A percentile compares a stretch with the other conserved stretches of the same genome.
These are phyloP conservation scores for Furcula furcula DNA, from an alignment of 2,888 invertebrate species.

Conservation along the genomic window DNA sequence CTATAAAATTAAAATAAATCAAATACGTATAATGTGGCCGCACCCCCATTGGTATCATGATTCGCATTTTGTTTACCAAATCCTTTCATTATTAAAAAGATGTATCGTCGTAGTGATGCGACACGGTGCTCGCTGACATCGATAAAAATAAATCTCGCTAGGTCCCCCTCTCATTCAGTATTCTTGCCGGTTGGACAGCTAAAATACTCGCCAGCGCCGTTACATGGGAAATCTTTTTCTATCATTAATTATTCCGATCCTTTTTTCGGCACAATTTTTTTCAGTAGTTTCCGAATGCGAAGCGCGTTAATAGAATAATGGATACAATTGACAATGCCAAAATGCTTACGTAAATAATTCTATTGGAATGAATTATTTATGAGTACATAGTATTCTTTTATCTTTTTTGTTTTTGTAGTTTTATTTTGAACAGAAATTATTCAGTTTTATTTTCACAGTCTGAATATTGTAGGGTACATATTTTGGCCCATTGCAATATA, in stretches of 20 bases:
- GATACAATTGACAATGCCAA: slow-evolving; percentile 9
- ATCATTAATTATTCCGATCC: slow-evolving; percentile 52
- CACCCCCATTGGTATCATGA: slow-evolving; percentile 25
- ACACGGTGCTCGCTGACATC: slow-evolving; percentile 34
- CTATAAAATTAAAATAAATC: slow-evolving; percentile 29
- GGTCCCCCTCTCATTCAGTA: slow-evolving; percentile 34
- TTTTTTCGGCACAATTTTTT: slow-evolving; percentile 10
- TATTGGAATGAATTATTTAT: no score
- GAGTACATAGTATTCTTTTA: no score
- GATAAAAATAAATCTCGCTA: slow-evolving; percentile 42
- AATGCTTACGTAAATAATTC: background rate
- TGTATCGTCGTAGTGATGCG: slow-evolving; percentile 56
- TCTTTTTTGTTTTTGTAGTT: no score
- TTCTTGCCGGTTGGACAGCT: slow-evolving; percentile 43
- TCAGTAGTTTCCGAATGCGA: slow-evolving; percentile 20
- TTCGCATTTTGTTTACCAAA: slow-evolving; percentile 63
- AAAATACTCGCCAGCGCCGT: slow-evolving; percentile 27
- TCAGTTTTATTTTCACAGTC: no score
- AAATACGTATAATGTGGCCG: slow-evolving; percentile 20
- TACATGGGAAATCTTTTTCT: slow-evolving; percentile 60
- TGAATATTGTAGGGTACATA: no score
- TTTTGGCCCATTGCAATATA: no score
- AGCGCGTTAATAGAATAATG: slow-evolving; percentile 39
- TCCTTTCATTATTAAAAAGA: slow-evolving; percentile 78
- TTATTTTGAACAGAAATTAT: no score